Percentiles rank a stretch among this genome's conserved stretches.
These are phyloP conservation scores for Eucera pruinosa DNA, from an alignment of 2,888 invertebrate genomes.

Conservation along the genomic window DNA sequence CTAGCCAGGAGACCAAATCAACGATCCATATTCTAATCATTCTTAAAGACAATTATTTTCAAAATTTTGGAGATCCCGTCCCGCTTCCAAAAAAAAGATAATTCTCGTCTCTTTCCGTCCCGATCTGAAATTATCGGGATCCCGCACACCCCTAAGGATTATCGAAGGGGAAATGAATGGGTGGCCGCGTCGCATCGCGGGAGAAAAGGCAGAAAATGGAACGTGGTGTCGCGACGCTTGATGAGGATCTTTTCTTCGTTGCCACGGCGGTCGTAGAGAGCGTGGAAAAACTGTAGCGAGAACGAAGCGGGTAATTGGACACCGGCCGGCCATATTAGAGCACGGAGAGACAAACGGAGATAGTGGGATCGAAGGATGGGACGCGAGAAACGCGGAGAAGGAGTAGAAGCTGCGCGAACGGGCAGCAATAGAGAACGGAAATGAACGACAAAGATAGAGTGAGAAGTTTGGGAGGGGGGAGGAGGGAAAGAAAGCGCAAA, in stretches of 20 bases:
- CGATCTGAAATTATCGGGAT: too few relatives aligned
- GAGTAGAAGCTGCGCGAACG: conserved; percentile 40
- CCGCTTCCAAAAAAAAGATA: too few relatives aligned
- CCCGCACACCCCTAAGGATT: too few relatives aligned
- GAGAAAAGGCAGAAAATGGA: conserved; percentile 53
- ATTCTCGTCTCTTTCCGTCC: too few relatives aligned
- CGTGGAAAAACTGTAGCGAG: conserved; percentile 65
- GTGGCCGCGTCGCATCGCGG: conserved; percentile 26
- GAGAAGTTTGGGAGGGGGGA: conserved; percentile 3
- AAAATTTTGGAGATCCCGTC: too few relatives aligned
- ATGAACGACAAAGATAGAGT: neutral
- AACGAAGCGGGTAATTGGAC: conserved; percentile 81
- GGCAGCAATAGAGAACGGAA: conserved; percentile 34
- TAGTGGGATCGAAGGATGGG: conserved; percentile 54
- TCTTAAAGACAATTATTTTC: too few relatives aligned
- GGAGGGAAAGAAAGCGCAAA: neutral
- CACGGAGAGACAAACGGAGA: conserved; percentile 73
- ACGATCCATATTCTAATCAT: too few relatives aligned
- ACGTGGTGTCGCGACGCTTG: conserved; percentile 53
- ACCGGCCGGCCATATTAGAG: conserved; percentile 83
- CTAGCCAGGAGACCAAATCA: too few relatives aligned
- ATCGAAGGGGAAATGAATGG: conserved; percentile 42
- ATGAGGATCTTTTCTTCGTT: conserved; percentile 61
- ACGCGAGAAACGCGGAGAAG: conserved; percentile 44
- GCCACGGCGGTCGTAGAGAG: conserved; percentile 42